A percentile compares a stretch with the other conserved stretches of the same genome.
These are phyloP conservation scores for Gallirallus australis DNA, from an alignment of 2,797 vertebrate genomes.

Conservation along the genomic window DNA sequence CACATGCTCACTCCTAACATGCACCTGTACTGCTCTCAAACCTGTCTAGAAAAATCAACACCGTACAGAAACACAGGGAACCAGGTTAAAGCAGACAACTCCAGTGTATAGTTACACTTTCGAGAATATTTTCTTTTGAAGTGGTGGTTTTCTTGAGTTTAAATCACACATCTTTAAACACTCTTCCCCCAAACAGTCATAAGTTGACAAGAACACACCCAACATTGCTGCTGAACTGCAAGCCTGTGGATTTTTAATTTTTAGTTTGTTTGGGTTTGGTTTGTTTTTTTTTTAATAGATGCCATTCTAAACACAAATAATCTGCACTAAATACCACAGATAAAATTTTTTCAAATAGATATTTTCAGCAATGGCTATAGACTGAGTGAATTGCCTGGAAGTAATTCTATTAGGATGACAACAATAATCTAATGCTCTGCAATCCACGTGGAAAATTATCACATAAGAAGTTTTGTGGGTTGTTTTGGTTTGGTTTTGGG, in stretches of 20 bases:
- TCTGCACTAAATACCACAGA: background rate
- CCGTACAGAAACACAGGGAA: background rate
- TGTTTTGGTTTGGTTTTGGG: no score
- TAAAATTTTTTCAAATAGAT: background rate
- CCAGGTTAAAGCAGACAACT: background rate
- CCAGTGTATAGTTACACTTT: background rate
- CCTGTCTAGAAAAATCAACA: background rate
- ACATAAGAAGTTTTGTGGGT: background rate
- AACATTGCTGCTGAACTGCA: background rate
- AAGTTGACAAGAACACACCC: background rate
- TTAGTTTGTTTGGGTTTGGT: background rate
- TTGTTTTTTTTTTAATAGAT: background rate
- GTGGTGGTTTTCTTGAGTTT: no score
- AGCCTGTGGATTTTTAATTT: background rate
- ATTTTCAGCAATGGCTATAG: background rate
- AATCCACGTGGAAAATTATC: background rate
- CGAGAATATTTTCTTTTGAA: no score
- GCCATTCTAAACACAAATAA: background rate
- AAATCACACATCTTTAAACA: background rate
- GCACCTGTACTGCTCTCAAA: background rate
- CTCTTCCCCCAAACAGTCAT: background rate
- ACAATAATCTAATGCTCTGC: background rate
- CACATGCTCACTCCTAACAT: background rate
- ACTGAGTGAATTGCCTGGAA: background rate
- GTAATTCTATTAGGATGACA: background rate